Conservation (phyloP, 2,888 invertebrate genomes). For the Lingula anatina region DNA sequence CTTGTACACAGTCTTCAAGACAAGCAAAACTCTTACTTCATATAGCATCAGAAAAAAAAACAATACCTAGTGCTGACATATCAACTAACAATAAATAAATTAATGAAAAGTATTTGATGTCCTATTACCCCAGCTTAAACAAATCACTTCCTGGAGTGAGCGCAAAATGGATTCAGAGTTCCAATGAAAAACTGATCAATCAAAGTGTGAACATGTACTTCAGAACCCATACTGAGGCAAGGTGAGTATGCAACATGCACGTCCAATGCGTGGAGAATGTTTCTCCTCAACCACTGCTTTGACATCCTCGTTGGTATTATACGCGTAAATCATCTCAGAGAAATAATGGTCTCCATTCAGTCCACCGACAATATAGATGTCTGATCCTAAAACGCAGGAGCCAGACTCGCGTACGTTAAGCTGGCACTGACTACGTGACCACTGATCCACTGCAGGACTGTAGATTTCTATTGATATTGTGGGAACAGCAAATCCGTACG, state of each 20-base stretch:
- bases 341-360: conserved; percentile 46
- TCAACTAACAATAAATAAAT: too few relatives aligned
- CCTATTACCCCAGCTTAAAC: too few relatives aligned
- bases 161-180: too few relatives aligned
- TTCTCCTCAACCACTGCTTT: conserved; percentile 36
- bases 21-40: too few relatives aligned
- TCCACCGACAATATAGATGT: conserved; percentile 47
- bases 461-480: conserved; percentile 42
- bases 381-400: conserved; percentile 30
- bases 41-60: too few relatives aligned
- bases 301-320: conserved; percentile 31
- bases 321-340: conserved; percentile 41
- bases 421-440: conserved; percentile 37
- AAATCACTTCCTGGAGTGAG: too few relatives aligned
- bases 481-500: conserved; percentile 44
- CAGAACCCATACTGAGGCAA: conserved; percentile 40
- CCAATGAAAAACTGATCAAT: too few relatives aligned
- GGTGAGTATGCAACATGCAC: conserved; percentile 44
- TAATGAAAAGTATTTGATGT: too few relatives aligned
- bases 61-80: too few relatives aligned
- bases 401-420: conserved; percentile 47
- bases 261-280: conserved; percentile 39
- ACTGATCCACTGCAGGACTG: conserved; percentile 30
- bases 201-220: too few relatives aligned
- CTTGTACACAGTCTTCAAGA: too few relatives aligned